Conservation (phyloP, 1,140 invertebrate genomes). For the Conus ventricosus region DNA sequence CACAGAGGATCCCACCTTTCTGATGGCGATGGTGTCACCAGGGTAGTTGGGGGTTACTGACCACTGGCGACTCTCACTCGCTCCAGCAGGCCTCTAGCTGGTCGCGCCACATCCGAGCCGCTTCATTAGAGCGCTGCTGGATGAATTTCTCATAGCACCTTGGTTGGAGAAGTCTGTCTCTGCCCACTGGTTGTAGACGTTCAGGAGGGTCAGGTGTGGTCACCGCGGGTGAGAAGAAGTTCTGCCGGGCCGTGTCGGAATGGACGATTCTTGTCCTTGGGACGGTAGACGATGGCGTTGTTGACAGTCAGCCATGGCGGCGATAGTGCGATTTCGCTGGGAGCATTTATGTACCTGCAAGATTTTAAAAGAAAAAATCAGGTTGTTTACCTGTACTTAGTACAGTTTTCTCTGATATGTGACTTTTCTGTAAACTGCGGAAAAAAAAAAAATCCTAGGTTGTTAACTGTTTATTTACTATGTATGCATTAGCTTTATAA, state of each 20-base stretch:
- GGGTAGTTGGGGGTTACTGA: constrained; percentile 91
- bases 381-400: too few species aligned
- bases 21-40: constrained; percentile 83
- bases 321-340: constrained; percentile 95
- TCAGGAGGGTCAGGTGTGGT: constrained; percentile 98
- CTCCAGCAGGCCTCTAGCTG: constrained; percentile 96
- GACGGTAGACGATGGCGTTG: constrained; percentile 97
- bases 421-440: too few species aligned
- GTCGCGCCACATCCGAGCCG: constrained; percentile 96
- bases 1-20: not conserved
- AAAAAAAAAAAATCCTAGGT: too few species aligned
- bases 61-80: constrained; percentile 96
- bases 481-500: too few species aligned
- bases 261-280: constrained; percentile 99
- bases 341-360: too few species aligned
- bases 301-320: constrained; percentile 99
- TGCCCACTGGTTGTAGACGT: constrained; percentile 97
- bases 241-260: constrained; percentile 97
- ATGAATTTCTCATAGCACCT: constrained; percentile 99
- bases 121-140: constrained; percentile 97
- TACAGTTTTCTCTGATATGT: too few species aligned
- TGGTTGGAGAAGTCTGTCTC: constrained; percentile 94
- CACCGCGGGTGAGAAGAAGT: constrained; percentile 93
- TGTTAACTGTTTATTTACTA: too few species aligned
- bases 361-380: too few species aligned